phyloP scores from a whole-genome alignment of 2,113 vertebrate species.

The Tachysurus fulvidraco region DNA sequence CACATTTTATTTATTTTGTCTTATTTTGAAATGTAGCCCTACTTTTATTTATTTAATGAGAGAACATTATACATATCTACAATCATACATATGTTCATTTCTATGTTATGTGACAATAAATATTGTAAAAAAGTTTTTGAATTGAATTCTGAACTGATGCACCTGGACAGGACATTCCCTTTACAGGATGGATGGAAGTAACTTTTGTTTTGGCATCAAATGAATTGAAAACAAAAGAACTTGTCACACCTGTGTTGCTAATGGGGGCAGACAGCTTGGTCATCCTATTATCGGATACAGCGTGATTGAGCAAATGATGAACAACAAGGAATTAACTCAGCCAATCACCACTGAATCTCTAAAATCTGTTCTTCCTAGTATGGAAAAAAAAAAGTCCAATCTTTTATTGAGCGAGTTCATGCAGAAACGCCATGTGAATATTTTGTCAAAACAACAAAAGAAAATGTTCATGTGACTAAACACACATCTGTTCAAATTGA shows the following conservation, averaged over 20 bases:
- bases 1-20: too few species aligned
- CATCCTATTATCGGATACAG: conserved; percentile 53
- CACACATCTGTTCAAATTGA: neutral
- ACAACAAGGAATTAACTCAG: neutral
- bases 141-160: too few species aligned
- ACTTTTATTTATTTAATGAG: too few species aligned
- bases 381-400: neutral
- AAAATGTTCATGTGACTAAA: neutral
- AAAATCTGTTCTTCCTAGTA: neutral
- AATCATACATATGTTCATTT: too few species aligned
- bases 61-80: too few species aligned
- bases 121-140: too few species aligned
- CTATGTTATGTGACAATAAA: too few species aligned
- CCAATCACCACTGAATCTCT: neutral
- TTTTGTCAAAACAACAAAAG: neutral
- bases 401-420: neutral
- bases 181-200: conserved; percentile 40
- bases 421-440: neutral
- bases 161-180: conserved; percentile 43
- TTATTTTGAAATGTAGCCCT: too few species aligned
- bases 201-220: neutral
- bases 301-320: conserved; percentile 44
- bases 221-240: too few species aligned
- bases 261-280: conserved; percentile 13
- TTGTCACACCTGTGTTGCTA: conserved; percentile 45